Percentiles rank a stretch among this genome's conserved stretches.
Conservation (phyloP, 2,113 vertebrate species). For the Lichenostomus cassidix region DNA sequence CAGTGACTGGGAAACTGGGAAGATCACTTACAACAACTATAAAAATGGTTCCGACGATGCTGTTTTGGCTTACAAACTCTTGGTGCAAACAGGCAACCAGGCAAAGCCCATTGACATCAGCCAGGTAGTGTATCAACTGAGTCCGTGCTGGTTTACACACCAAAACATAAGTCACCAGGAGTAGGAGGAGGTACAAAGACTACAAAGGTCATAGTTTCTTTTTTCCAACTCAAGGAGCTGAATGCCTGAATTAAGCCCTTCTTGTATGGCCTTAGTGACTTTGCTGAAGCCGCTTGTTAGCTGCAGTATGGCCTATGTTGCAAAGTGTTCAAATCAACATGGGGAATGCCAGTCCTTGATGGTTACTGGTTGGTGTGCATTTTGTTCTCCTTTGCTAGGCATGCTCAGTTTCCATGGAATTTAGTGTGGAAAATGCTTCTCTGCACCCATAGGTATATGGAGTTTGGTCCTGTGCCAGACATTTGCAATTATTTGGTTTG, state of each 20-base stretch:
- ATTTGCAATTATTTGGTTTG: not conserved
- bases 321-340: not conserved
- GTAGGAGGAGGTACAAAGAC: not conserved
- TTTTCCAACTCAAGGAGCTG: not conserved
- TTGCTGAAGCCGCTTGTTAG: not conserved
- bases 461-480: not conserved
- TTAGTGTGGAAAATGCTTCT: not conserved
- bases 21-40: slow-evolving; percentile 88
- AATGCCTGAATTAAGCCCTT: not conserved
- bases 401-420: not conserved
- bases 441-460: not conserved
- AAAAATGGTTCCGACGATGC: slow-evolving; percentile 93
- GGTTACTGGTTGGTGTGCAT: not conserved
- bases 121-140: slow-evolving; percentile 74
- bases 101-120: slow-evolving; percentile 90
- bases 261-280: not conserved
- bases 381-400: not conserved
- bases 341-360: not conserved
- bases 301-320: not conserved
- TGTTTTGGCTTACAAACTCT: slow-evolving; percentile 93
- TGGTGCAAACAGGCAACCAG: slow-evolving; percentile 92
- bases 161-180: not conserved
- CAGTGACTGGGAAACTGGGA: slow-evolving; percentile 90
- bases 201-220: not conserved
- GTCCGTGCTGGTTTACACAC: not conserved